Evolutionary conservation across 1,140 invertebrate species (phyloP), one percentile per base, ranked within the genome.

Genomic region (Trichoplusia ni): DNA sequence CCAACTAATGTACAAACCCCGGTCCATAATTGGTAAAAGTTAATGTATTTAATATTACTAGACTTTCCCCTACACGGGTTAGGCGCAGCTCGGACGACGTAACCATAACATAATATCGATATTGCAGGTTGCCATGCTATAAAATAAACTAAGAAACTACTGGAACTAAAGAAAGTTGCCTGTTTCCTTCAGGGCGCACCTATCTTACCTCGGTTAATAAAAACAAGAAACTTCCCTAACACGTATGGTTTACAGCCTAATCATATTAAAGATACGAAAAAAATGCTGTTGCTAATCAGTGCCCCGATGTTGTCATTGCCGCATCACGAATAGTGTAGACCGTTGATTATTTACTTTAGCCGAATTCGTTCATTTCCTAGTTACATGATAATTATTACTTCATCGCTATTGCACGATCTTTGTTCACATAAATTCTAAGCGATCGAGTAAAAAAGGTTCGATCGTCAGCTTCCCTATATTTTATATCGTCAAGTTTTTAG

Each of bases 311-410:
- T 4, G 2, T 21, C 18, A n/a, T 19, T 7, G 8, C n/a, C 18
- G 38, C n/a, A 4, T 42, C 19, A 21, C 8, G 38, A 18, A 9
- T 9, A 16, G 11, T 23, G 7, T n/a, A n/a, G n/a, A n/a, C n/a
- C n/a, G n/a, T 19, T 19, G 2, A 42, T 18, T 16, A 19, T 44
- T 1, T 23, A n/a, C 19, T n/a, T 44, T 42, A 11, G 4, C 19
- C 19, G 6, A 23, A 23, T 44, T 25, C 3, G 44, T 40, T 11
- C 13, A 42, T 69, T 73, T 69, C 63, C 63, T 68, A 56, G 23
- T 63, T 44, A 61, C 13, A 21, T 21, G 59, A 68, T 64, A 72
- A 63, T 63, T 60, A 65, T 68, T 65, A 72, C 70, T 60, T 38
- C 56, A 68, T 47, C 25, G 21, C 38, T n/a, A 38, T 47, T 29